Evolutionary conservation across 2,797 vertebrate genomes (phyloP).

Genomic region (Thaleichthys pacificus): DNA sequence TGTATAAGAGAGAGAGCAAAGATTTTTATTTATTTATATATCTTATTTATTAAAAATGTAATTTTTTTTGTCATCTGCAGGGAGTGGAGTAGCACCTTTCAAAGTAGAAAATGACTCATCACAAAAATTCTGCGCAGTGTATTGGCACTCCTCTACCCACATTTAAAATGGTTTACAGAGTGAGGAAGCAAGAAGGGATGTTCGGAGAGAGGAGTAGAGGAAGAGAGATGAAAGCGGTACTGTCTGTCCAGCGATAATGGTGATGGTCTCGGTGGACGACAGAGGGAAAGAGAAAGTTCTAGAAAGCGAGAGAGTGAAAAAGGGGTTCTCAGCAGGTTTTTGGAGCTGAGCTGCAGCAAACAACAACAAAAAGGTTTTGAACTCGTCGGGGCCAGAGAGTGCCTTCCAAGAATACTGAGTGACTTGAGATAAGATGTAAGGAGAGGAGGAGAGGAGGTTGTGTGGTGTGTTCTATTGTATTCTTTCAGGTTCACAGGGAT

Average conservation of each 20-base stretch:
- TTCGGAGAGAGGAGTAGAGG: slow-evolving; percentile 29
- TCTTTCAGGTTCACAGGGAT: slow-evolving; percentile 35
- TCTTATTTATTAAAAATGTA: too few species aligned
- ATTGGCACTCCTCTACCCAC: too few species aligned
- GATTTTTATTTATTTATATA: too few species aligned
- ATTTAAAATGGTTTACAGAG: neutral
- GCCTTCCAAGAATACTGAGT: slow-evolving; percentile 22
- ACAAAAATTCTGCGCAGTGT: neutral
- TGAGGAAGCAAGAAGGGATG: neutral
- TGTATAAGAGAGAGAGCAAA: too few species aligned
- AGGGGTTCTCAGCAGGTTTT: slow-evolving; percentile 40
- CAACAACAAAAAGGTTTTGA: slow-evolving; percentile 49
- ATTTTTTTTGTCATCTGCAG: too few species aligned
- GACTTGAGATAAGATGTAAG: slow-evolving; percentile 7
- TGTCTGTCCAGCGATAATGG: slow-evolving; percentile 2
- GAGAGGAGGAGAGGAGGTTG: slow-evolving; percentile 11
- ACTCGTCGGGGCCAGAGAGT: slow-evolving; percentile 36
- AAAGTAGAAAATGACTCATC: neutral
- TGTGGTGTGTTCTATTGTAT: slow-evolving; percentile 3
- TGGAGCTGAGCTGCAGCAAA: slow-evolving; percentile 41
- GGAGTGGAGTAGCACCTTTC: neutral
- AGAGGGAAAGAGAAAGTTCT: slow-evolving; percentile 18
- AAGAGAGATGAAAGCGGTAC: slow-evolving; percentile 15
- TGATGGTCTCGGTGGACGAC: neutral
- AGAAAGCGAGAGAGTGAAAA: slow-evolving; percentile 19